Evolutionary conservation across 1,140 invertebrate species (phyloP), one percentile per base, ranked within the genome.

Genomic region (Thaumetopoea pityocampa): DNA sequence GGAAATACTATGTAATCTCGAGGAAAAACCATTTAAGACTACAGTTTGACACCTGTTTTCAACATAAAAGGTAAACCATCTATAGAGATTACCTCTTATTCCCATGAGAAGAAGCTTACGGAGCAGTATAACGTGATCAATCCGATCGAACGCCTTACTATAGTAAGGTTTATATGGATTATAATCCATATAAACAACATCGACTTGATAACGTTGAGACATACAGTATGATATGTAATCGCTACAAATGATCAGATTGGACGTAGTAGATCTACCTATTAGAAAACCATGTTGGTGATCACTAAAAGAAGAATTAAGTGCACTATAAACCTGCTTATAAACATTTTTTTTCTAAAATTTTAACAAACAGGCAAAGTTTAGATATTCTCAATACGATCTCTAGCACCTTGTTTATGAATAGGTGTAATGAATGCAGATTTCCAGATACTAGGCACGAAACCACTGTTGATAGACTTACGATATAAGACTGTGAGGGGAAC

Each of bases 331-430:
- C n/a, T 23, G 22, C 3, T 23, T 32, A 23, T 23, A 22, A 4
- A 24, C 18, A 3, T 38, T 9, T 23, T 32, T n/a, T 30, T 23
- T 36, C 43, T 6, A 37, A n/a, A 15, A 30, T 3, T 37, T 46
- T 46, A 7, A 34, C 19, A n/a, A 46, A 24, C 3, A 37, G n/a
- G 17, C 33, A 37, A 5, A 32, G 14, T 37, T 29, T 44, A 28
- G 30, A 44, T 6, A 32, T 38, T 24, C 9, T 23, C 20, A 14
- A 46, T 18, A 5, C 26, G 10, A n/a, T 8, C 10, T 18, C 14
- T 46, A 1, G 8, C n/a, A 9, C 14, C 43, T 9, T 38, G 26
- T 38, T 38, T 46, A n/a, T 19, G 29, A 5, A 46, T 32, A n/a
- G 15, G 7, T 4, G 15, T 17, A 4, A 30, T 5, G 9, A 23